Base-by-base conservation (phyloP, 2,888 invertebrate genomes). In the Venusia cambrica region DNA sequence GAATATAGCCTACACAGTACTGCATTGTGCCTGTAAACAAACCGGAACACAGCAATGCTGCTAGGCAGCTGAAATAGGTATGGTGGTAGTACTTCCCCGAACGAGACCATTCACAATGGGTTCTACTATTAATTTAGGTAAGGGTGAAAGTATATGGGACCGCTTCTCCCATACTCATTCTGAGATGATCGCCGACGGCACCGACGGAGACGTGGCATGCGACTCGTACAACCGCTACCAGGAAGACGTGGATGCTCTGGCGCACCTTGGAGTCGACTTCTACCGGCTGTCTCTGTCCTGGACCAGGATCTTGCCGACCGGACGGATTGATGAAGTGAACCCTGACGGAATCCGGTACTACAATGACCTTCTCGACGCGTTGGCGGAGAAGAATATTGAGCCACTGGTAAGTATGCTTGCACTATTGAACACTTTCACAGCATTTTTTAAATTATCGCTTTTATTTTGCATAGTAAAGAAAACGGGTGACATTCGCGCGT, bases 141-240 rank as follows among this genome's bases (percentile, higher is more conserved):
- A 92, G 70, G 87, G 90, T 0, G 89, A 89, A 71, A 92, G 89
- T 72, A 88, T 90, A 5, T 92, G 90, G 90, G 91, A 92, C 55
- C 75, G 73, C 11, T 73, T 88, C 38, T 72, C 78, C 0, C 89
- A 88, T 55, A 80, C 83, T 0, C 72, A 74, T 10, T 89, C 90
- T 0, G 90, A 91, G 36, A 85, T 90, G 70, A 89, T 93, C 14
- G 87, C 69, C 0, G 90, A 92, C 40, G 73, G 80, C 1, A 87
- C 88, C 1, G 92, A 89, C 36, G 93, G 92, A 0, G 92, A 93
- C 54, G 61, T 92, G 1, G 92, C 93, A 0, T 90, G 91, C 44
- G 92, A 93, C 68, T 92, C 92, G 1, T 93, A 92, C 70, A 81
- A 92, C 66, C 88, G 90, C 41, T 92, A 90, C 61, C 83, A 75